phyloP scores from a whole-genome alignment of 2,113 vertebrate species.

The Xyrauchen texanus region DNA sequence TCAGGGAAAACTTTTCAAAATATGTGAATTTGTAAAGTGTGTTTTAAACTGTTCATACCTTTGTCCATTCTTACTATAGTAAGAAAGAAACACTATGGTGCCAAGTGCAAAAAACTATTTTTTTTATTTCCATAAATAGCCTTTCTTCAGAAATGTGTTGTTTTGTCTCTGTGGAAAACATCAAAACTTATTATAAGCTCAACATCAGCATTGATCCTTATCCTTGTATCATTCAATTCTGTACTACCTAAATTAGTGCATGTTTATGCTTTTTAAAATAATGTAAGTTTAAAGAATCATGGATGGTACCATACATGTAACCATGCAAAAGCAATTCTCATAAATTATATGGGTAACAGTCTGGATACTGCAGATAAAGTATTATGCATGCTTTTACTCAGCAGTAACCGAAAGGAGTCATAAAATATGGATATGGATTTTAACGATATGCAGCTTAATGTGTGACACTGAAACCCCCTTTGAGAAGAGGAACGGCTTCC shows the following conservation, averaged over 20 bases:
- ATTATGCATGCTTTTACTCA: slow-evolving; percentile 10
- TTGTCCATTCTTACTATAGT: too few species aligned
- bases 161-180: not conserved
- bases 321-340: slow-evolving; percentile 8
- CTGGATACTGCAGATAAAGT: slow-evolving; percentile 19
- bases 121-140: not conserved
- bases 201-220: not conserved
- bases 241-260: not conserved
- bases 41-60: too few species aligned
- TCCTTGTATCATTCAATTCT: not conserved
- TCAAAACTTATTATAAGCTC: not conserved
- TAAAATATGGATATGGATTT: slow-evolving; percentile 31
- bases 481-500: slow-evolving; percentile 15
- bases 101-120: not conserved
- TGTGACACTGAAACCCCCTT: slow-evolving; percentile 31
- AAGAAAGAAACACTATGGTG: not conserved
- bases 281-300: not conserved
- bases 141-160: not conserved
- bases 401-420: slow-evolving; percentile 10
- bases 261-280: not conserved
- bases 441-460: slow-evolving; percentile 16
- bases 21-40: too few species aligned
- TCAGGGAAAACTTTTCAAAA: too few species aligned
- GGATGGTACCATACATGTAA: not conserved
- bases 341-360: slow-evolving; percentile 12